Evolutionary conservation across 1,140 invertebrate genomes (phyloP).

Genomic region (Listronotus bonariensis): DNA sequence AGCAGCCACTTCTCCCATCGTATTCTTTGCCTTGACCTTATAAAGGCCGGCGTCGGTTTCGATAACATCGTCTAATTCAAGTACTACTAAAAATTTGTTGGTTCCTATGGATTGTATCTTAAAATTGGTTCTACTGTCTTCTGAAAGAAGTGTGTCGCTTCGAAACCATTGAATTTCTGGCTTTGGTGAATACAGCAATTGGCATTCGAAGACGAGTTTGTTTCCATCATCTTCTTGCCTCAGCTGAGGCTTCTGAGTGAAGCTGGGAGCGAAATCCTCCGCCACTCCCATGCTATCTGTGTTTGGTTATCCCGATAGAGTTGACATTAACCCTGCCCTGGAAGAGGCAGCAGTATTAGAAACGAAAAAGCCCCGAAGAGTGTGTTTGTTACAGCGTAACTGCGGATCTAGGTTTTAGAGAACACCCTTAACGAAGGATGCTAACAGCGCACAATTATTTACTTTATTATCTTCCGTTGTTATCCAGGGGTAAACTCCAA

Average conservation of each 20-base stretch:
- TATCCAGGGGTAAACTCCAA: constrained; percentile 13
- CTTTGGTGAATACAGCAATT: constrained; percentile 77
- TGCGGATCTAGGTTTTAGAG: constrained; percentile 26
- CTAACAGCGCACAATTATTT: background rate
- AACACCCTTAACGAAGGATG: background rate
- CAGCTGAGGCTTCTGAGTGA: constrained; percentile 94
- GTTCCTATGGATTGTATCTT: constrained; percentile 82
- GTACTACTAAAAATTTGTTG: constrained; percentile 86
- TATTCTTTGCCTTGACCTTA: constrained; percentile 97
- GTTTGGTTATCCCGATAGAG: constrained; percentile 49
- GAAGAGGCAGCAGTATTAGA: constrained; percentile 4
- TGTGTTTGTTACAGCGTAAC: constrained; percentile 31
- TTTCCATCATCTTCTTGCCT: constrained; percentile 96
- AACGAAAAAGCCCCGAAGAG: background rate
- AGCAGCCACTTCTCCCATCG: constrained; percentile 95
- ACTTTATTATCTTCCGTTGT: constrained; percentile 1
- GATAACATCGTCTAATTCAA: constrained; percentile 94
- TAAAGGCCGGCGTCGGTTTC: constrained; percentile 96
- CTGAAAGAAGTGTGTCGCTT: constrained; percentile 79
- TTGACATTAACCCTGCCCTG: constrained; percentile 49
- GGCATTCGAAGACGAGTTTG: constrained; percentile 93
- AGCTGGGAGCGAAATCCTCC: constrained; percentile 95
- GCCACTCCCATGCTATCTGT: constrained; percentile 71
- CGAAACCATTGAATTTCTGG: constrained; percentile 92
- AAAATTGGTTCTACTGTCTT: constrained; percentile 83